Conservation (phyloP, 2,888 invertebrate species). For the Trypoxylon attenuatum region DNA sequence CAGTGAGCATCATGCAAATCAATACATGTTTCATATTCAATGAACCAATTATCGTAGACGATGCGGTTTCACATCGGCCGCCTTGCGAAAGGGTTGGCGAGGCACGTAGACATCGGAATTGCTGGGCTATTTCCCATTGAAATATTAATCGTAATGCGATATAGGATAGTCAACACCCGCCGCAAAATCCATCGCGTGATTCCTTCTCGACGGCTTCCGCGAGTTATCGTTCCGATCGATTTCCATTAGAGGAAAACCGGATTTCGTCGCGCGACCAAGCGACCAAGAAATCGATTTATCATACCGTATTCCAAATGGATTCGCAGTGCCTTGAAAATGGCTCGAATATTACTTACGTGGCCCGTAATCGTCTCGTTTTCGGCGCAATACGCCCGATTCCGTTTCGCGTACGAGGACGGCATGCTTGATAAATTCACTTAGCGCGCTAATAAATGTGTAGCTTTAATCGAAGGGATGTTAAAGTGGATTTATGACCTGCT, state of each 20-base stretch:
- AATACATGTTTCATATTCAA: conserved; percentile 71
- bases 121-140: conserved; percentile 67
- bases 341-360: background rate
- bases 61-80: conserved; percentile 50
- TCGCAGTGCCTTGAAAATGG: background rate
- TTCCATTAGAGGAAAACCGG: conserved; percentile 51
- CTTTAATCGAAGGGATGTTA: too few relatives aligned
- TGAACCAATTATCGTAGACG: conserved; percentile 70
- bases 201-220: conserved; percentile 32
- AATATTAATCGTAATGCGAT: conserved; percentile 70
- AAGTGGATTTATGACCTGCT: too few relatives aligned
- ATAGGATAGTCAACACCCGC: conserved; percentile 58
- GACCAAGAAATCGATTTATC: conserved; percentile 41
- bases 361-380: background rate
- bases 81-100: conserved; percentile 28
- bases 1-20: conserved; percentile 66
- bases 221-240: conserved; percentile 45
- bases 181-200: conserved; percentile 64
- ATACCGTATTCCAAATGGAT: background rate
- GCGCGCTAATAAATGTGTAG: too few relatives aligned
- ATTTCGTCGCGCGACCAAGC: conserved; percentile 29
- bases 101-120: conserved; percentile 45
- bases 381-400: too few relatives aligned
- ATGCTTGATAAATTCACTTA: too few relatives aligned
- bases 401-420: background rate